Evolutionary conservation across 2,113 vertebrate genomes (phyloP).

Genomic region (Grammomys dolichurus): DNA sequence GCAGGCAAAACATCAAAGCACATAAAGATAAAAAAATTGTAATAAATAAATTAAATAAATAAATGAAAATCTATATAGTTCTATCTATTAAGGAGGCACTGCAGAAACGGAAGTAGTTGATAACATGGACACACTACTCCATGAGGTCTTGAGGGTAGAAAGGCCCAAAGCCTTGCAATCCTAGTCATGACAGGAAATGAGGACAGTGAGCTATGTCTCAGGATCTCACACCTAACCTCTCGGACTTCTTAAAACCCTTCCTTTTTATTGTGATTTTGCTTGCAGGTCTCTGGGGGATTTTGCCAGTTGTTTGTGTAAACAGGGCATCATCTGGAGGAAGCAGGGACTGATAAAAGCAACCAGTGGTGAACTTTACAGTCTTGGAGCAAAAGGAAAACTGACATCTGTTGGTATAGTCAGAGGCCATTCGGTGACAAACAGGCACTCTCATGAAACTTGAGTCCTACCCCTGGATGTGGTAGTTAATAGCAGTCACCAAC

Average conservation of each 20-base stretch:
- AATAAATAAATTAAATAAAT: background rate
- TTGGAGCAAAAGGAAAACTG: background rate
- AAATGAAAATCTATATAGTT: background rate
- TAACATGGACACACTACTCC: background rate
- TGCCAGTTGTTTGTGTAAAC: background rate
- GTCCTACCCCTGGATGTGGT: background rate
- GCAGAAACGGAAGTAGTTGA: background rate
- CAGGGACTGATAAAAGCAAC: background rate
- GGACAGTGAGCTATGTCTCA: fast-evolving
- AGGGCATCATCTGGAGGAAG: background rate
- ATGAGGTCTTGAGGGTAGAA: background rate
- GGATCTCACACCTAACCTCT: background rate
- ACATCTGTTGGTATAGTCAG: background rate
- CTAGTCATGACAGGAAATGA: background rate
- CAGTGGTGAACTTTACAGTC: background rate
- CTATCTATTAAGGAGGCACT: background rate
- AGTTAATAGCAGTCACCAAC: background rate
- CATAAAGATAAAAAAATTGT: too few relatives aligned
- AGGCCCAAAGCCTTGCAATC: background rate
- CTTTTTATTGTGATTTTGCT: background rate
- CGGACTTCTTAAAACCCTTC: background rate
- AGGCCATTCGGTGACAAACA: background rate
- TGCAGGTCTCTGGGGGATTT: background rate
- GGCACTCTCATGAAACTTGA: background rate
- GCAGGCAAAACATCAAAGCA: too few relatives aligned